Conservation (phyloP, 2,113 vertebrate genomes). For the Litocranius walleri region DNA sequence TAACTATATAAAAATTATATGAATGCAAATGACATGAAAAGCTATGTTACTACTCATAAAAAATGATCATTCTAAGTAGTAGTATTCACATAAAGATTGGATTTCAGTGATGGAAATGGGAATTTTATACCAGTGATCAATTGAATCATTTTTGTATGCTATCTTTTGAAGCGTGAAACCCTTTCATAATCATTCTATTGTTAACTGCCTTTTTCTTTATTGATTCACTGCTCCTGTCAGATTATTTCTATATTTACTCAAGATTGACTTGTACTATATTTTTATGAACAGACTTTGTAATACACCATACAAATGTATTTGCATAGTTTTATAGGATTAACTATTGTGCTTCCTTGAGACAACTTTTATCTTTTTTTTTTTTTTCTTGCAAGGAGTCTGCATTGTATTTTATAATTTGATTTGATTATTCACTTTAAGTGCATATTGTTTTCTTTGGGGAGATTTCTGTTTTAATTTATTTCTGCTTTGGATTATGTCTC, state of each 20-base stretch:
- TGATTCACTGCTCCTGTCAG: not conserved
- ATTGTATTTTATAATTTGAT: not conserved
- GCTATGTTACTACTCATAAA: not conserved
- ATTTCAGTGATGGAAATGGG: not conserved
- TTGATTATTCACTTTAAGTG: not conserved
- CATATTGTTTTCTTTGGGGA: not conserved
- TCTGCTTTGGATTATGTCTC: not conserved
- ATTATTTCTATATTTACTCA: not conserved
- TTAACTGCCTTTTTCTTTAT: not conserved
- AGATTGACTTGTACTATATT: not conserved
- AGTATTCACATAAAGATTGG: not conserved
- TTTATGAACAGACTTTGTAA: not conserved
- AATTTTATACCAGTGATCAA: not conserved
- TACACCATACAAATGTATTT: not conserved
- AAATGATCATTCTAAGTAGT: not conserved
- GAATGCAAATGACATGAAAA: not conserved
- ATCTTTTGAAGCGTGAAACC: not conserved
- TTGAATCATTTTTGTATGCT: not conserved
- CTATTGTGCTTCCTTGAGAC: not conserved
- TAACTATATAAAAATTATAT: not conserved
- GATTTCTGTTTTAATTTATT: constrained; percentile 36
- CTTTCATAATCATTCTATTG: not conserved
- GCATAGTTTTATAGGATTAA: not conserved
- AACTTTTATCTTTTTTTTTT: not conserved
- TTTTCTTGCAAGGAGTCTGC: not conserved